Evolutionary conservation across 2,797 vertebrate species (phyloP), one percentile per base, ranked within the genome.

Genomic region (Acanthurus leucopareius): DNA sequence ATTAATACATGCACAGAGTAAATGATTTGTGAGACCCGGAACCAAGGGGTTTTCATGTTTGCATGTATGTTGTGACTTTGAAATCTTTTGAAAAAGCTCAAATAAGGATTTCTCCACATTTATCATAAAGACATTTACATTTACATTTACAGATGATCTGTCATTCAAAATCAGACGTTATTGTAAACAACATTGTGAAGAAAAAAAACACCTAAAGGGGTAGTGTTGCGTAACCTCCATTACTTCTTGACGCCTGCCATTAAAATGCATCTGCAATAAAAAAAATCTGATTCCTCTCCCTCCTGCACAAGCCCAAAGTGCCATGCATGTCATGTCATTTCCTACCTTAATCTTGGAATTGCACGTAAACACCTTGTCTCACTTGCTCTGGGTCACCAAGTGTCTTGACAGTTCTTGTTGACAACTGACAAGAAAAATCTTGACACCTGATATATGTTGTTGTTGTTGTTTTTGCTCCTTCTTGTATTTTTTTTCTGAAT

Each of bases 1-100:
- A 70, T 53, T 62, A n/a, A 42, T 10, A 42, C 16, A 20, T 69
- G 54, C 53, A 86, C 71, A 54, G 63, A 87, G 51, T 71, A 61
- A 86, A 83, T 59, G 44, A 80, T 75, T 76, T 14, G 52, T 68
- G 71, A 80, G 76, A 62, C 35, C 28, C 14, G 25, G 47, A 66
- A 77, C 60, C 66, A 13, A 32, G 59, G 72, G 42, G 48, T n/a
- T 45, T 40, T 63, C 51, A 53, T 56, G 73, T 57, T 13, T 58
- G 28, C 56, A 22, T 38, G 9, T 19, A 5, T 53, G 45, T 40
- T 25, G 35, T 61, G 63, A 66, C 62, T 70, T 47, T 32, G 20
- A 70, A 70, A 66, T 42, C 44, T 32, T 42, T 47, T 10, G 5
- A n/a, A 69, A 59, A 52, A 65, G 59, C 38, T 51, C 57, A 4